Base-by-base conservation (phyloP, 2,113 vertebrate genomes). In the Lampris megalopsis region DNA sequence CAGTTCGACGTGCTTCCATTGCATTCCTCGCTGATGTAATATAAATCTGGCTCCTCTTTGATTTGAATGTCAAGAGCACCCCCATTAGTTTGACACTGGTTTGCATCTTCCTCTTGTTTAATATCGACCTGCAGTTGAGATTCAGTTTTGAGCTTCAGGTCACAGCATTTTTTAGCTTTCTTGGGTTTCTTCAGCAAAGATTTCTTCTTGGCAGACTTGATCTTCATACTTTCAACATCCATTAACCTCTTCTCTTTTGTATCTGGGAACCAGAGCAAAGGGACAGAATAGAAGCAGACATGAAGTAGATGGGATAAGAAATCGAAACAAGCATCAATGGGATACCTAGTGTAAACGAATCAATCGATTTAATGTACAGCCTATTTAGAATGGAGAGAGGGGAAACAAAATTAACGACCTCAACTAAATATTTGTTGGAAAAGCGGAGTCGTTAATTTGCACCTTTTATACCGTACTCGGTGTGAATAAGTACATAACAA, bases 31-130 rank as follows among this genome's bases (percentile, higher is more conserved):
- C 73, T 56, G 56, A 92, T 89, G 36, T 88, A 79, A 37, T 36
- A 63, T 5, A 77, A 57, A 9, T 85, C 49, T n/a, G 88, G 89
- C 45, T 94, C 93, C 65, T 93, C 92, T 62, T 94, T 94, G 73
- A 94, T 85, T 6, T 59, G 80, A 63, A 91, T 65, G 52, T 75
- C 24, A 0, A 84, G 79, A 42, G 52, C 59, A 2, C 53, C 58
- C 40, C 73, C 79, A 6, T 88, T 68, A 0, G 56, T 53, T 58
- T 69, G n/a, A 9, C 62, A 65, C 3, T 82, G 70, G 50, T 9
- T 2, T 1, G 45, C 36, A 59, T 38, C 63, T 37, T 68, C 82
- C 35, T 85, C 79, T 2, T 1, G 61, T 37, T 81, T 68, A 24
- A 24, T 53, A 43, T 54, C 36, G 38, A 76, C 58, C 40, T 74